Evolutionary conservation across 2,113 vertebrate species (phyloP).

Genomic region (Furnarius figulus): DNA sequence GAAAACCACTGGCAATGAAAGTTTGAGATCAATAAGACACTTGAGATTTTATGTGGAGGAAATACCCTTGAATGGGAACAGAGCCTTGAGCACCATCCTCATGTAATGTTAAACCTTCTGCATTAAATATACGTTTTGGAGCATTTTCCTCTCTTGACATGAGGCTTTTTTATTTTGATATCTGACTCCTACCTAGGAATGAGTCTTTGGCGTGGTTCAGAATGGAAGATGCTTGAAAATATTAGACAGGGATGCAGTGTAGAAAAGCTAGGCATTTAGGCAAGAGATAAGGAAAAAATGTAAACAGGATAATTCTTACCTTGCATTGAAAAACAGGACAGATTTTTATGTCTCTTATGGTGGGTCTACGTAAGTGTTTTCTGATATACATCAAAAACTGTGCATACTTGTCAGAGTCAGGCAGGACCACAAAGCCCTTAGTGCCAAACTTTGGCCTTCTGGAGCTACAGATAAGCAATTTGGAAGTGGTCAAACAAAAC

Average conservation of each 20-base stretch:
- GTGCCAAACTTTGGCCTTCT: not conserved
- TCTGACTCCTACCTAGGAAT: not conserved
- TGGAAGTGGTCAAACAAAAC: not conserved
- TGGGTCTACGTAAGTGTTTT: not conserved
- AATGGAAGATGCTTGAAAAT: not conserved
- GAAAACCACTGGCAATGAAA: not conserved
- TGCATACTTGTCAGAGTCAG: not conserved
- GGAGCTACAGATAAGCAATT: not conserved
- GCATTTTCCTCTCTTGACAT: not conserved
- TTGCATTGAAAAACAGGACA: not conserved
- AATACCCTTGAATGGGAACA: fast-evolving
- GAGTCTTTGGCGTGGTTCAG: not conserved
- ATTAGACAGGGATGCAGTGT: not conserved
- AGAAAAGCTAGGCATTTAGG: not conserved
- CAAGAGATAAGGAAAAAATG: not conserved
- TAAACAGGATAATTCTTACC: not conserved
- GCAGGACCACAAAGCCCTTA: not conserved
- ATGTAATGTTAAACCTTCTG: not conserved
- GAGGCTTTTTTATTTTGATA: not conserved
- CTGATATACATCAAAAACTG: not conserved
- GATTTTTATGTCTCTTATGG: not conserved
- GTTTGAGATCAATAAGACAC: not conserved
- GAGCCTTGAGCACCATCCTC: not conserved
- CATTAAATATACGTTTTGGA: not conserved
- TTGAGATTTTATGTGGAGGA: not conserved